Conservation (phyloP, 2,888 invertebrate genomes). For the Agonopterix heracliana region DNA sequence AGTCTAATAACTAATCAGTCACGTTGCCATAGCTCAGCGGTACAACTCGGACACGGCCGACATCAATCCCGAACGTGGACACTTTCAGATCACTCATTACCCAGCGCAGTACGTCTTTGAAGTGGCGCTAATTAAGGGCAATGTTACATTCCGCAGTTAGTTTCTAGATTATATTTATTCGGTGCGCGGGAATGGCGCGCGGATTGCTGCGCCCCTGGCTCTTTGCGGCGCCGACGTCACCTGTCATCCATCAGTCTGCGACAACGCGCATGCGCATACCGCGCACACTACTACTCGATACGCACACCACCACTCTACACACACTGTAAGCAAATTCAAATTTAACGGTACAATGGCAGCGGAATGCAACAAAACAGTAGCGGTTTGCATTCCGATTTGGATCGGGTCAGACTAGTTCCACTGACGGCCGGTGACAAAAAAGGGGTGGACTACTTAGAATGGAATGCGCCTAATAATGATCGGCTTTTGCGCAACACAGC, state of each 20-base stretch:
- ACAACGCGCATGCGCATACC: slow-evolving; percentile 63
- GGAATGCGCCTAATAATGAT: slow-evolving; percentile 44
- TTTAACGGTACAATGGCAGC: slow-evolving; percentile 58
- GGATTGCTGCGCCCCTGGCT: slow-evolving; percentile 38
- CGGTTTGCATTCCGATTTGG: slow-evolving; percentile 51
- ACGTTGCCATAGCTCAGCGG: not conserved
- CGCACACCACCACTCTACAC: slow-evolving; percentile 25
- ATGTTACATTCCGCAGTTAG: slow-evolving; percentile 28
- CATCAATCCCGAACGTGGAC: slow-evolving; percentile 17
- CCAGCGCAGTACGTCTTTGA: slow-evolving; percentile 32
- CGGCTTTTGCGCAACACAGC: slow-evolving; percentile 7
- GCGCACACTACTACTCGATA: slow-evolving; percentile 26
- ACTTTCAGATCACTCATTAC: slow-evolving; percentile 32
- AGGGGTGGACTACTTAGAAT: slow-evolving; percentile 52
- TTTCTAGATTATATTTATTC: slow-evolving; percentile 44
- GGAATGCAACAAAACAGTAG: slow-evolving; percentile 63
- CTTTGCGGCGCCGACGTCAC: slow-evolving; percentile 63
- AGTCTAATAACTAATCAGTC: not conserved
- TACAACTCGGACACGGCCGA: slow-evolving; percentile 1
- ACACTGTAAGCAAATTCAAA: slow-evolving; percentile 53
- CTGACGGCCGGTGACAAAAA: slow-evolving; percentile 47
- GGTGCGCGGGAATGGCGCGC: slow-evolving; percentile 21
- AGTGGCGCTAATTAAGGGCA: slow-evolving; percentile 35
- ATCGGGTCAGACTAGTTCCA: slow-evolving; percentile 34
- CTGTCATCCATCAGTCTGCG: slow-evolving; percentile 75